Conservation (phyloP, 2,113 vertebrate genomes). For the Tychaedon coryphoeus region DNA sequence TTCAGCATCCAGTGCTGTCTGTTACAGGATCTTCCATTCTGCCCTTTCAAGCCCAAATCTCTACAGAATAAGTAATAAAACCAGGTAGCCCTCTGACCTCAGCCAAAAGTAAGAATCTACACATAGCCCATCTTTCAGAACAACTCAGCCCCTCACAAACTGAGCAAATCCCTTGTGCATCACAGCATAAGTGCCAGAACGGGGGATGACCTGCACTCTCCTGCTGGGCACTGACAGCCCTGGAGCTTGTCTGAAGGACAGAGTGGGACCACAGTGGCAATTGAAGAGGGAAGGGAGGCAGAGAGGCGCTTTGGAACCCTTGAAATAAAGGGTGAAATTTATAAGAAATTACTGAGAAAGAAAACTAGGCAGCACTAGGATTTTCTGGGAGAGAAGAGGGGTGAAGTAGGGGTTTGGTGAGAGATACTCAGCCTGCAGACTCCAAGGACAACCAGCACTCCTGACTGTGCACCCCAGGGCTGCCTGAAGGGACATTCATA, state of each 20-base stretch:
- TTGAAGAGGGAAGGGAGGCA: not conserved
- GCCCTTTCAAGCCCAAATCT: not conserved
- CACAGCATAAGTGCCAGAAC: not conserved
- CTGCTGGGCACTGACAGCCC: not conserved
- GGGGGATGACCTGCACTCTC: not conserved
- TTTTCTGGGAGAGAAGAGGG: not conserved
- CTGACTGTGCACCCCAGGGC: not conserved
- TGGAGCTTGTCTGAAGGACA: not conserved
- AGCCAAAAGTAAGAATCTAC: not conserved
- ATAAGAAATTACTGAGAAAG: not conserved
- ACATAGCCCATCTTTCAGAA: not conserved
- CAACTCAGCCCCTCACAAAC: not conserved
- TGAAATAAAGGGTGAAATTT: not conserved
- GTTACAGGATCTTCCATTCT: not conserved
- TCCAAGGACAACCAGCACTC: not conserved
- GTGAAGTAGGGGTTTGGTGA: not conserved
- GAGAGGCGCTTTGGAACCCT: not conserved
- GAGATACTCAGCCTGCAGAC: not conserved
- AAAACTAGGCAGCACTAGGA: not conserved
- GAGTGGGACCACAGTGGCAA: not conserved
- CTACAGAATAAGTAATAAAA: not conserved
- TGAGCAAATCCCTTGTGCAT: not conserved
- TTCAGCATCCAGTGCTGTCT: not conserved
- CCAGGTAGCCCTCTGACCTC: not conserved
- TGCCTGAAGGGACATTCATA: not conserved